These are phyloP conservation scores for Cremastobaeus sp. DNA, from an alignment of 2,888 invertebrate genomes.

Conservation along the genomic window DNA sequence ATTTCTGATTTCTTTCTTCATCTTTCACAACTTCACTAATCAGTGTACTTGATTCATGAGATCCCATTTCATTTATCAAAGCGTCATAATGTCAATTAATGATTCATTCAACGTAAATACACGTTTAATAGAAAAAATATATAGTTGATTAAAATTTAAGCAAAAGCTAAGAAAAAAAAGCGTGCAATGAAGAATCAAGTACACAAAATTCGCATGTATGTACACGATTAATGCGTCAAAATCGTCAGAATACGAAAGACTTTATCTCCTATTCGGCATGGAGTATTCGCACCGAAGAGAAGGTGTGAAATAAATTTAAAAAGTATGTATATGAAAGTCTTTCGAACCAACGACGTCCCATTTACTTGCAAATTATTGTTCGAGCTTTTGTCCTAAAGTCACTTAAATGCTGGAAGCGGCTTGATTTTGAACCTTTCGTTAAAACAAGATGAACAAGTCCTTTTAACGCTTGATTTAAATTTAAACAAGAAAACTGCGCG, in stretches of 20 bases:
- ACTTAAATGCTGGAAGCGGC: constrained; percentile 52
- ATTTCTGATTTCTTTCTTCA: constrained; percentile 57
- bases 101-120: constrained; percentile 13
- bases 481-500: constrained; percentile 50
- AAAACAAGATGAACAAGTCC: constrained; percentile 31
- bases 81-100: constrained; percentile 30
- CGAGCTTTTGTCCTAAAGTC: constrained; percentile 34
- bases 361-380: constrained; percentile 32
- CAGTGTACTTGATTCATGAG: constrained; percentile 62
- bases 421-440: constrained; percentile 32
- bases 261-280: background rate
- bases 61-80: constrained; percentile 44
- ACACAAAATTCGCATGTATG: constrained; percentile 64
- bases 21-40: constrained; percentile 37
- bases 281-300: background rate
- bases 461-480: constrained; percentile 48
- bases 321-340: constrained; percentile 1
- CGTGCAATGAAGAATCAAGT: constrained; percentile 62
- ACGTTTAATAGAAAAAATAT: background rate
- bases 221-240: constrained; percentile 64
- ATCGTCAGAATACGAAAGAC: constrained; percentile 24
- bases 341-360: constrained; percentile 13
- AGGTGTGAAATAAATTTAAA: constrained; percentile 3
- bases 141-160: constrained; percentile 11
- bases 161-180: constrained; percentile 23